Evolutionary conservation across 2,113 vertebrate species (phyloP).

Genomic region (Thomomys bottae): DNA sequence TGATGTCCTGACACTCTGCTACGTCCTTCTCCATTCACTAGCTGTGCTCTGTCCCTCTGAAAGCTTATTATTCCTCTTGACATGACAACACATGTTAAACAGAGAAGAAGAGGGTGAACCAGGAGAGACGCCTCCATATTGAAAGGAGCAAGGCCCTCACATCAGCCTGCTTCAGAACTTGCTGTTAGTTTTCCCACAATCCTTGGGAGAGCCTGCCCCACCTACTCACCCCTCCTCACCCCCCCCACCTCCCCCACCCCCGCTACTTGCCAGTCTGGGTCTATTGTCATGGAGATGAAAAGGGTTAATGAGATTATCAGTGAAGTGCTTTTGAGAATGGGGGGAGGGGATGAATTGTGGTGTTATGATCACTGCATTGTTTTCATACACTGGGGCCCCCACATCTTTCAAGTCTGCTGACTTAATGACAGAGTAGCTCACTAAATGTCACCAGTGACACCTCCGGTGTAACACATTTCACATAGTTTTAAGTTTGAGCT

Average conservation of each 20-base stretch:
- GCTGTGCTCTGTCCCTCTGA: neutral
- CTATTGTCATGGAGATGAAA: constrained; percentile 60
- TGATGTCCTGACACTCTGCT: constrained; percentile 21
- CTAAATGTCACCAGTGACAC: constrained; percentile 52
- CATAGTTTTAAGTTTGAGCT: neutral
- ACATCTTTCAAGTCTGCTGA: constrained; percentile 41
- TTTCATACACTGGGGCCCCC: constrained; percentile 42
- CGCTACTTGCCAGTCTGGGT: neutral
- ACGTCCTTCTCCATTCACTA: neutral
- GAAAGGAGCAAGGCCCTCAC: neutral
- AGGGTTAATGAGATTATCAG: constrained; percentile 43
- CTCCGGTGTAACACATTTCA: neutral
- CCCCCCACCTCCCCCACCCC: neutral
- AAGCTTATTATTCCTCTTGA: neutral
- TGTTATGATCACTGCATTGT: constrained; percentile 53
- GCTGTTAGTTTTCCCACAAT: neutral
- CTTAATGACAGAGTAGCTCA: constrained; percentile 59
- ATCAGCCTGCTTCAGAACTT: neutral
- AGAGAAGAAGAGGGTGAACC: neutral
- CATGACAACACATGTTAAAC: neutral
- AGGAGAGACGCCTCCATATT: neutral
- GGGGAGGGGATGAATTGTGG: neutral
- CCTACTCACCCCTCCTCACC: neutral
- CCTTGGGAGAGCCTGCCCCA: neutral
- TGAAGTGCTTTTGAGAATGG: constrained; percentile 43